These are phyloP conservation scores for Heliconius melpomene DNA, from an alignment of 1,140 invertebrate genomes.

Conservation along the genomic window DNA sequence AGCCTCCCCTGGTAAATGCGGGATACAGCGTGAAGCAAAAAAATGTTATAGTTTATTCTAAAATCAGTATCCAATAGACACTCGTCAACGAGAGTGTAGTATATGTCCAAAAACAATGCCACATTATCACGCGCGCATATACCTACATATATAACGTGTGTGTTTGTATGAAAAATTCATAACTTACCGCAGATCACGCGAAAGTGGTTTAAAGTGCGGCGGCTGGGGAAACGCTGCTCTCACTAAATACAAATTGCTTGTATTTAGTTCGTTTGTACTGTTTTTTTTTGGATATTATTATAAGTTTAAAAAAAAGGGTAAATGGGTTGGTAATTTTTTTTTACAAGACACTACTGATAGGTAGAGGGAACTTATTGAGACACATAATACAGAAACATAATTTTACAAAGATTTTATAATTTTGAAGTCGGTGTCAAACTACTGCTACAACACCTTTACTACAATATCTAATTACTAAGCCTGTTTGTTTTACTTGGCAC, in stretches of 20 bases:
- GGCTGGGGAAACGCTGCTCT: neutral
- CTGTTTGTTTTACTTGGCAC: too few relatives aligned
- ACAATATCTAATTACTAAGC: too few relatives aligned
- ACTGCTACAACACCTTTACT: too few relatives aligned
- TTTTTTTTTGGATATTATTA: neutral
- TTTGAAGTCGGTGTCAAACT: too few relatives aligned
- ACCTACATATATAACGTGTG: conserved; percentile 29
- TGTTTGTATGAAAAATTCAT: conserved; percentile 62
- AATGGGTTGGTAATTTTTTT: too few relatives aligned
- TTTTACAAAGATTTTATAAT: too few relatives aligned
- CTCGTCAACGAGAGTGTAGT: conserved; percentile 12
- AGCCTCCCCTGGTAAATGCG: too few relatives aligned
- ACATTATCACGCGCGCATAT: conserved; percentile 52
- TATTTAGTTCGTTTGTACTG: neutral
- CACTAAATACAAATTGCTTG: neutral
- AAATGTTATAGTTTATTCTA: too few relatives aligned
- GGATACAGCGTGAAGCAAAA: too few relatives aligned
- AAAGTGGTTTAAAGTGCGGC: neutral
- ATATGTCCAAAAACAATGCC: conserved; percentile 49
- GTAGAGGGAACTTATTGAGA: too few relatives aligned
- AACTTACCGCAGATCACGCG: conserved; percentile 48
- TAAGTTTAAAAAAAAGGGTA: neutral
- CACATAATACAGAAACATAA: too few relatives aligned
- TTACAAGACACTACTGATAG: too few relatives aligned
- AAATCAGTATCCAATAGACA: conserved; percentile 8